Evolutionary conservation across 2,113 vertebrate genomes (phyloP).

Genomic region (Entelurus aequoreus): DNA sequence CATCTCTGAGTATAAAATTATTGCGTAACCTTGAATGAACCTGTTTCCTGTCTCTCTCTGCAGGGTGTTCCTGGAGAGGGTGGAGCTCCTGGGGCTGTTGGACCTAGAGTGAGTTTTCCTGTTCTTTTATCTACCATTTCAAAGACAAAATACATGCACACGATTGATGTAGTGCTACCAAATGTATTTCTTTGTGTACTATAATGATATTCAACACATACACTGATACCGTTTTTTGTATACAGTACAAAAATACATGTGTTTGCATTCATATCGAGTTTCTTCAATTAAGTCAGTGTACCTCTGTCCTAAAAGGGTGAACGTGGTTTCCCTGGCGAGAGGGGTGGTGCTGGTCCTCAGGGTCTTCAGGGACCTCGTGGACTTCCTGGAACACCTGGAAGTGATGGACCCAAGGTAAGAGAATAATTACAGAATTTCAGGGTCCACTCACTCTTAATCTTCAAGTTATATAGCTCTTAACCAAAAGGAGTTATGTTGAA

Average conservation of each 20-base stretch:
- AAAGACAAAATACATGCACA: background rate
- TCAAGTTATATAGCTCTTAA: background rate
- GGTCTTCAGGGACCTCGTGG: conserved; percentile 91
- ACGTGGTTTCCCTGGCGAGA: conserved; percentile 95
- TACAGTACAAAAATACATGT: background rate
- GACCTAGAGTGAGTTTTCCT: conserved; percentile 84
- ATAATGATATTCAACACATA: background rate
- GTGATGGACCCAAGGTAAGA: conserved; percentile 92
- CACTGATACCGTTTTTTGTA: background rate
- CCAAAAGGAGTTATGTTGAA: background rate
- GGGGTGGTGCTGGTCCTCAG: conserved; percentile 85
- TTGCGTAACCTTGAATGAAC: background rate
- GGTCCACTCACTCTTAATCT: background rate
- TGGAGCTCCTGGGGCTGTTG: conserved; percentile 82
- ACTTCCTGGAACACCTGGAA: conserved; percentile 92
- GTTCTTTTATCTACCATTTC: background rate
- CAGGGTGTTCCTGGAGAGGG: conserved; percentile 92
- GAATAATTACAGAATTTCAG: background rate
- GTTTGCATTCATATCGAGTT: background rate
- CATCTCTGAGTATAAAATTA: background rate
- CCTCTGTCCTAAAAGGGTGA: conserved; percentile 76
- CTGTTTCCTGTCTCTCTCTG: conserved; percentile 25
- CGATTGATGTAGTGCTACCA: background rate
- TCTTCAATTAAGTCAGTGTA: background rate
- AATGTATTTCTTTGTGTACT: background rate